Conservation (phyloP, 2,797 vertebrate species). For the Falco peregrinus region DNA sequence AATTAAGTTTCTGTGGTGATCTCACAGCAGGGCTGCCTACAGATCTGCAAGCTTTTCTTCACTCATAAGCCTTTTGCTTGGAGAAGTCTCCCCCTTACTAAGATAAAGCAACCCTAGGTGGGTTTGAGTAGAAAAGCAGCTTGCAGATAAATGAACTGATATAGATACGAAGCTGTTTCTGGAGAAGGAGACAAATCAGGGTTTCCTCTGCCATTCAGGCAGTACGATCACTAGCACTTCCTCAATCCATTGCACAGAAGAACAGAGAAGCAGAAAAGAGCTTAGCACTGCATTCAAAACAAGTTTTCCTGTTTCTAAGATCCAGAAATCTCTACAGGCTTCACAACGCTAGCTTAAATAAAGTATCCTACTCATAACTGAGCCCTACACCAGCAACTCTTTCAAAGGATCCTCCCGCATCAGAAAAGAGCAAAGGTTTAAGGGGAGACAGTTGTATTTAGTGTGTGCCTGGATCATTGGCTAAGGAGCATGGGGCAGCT, state of each 20-base stretch:
- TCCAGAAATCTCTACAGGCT: rapidly evolving
- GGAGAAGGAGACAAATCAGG: not conserved
- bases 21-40: not conserved
- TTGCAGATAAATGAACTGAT: not conserved
- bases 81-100: not conserved
- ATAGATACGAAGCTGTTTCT: rapidly evolving
- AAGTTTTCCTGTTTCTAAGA: not conserved
- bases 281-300: not conserved
- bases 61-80: not conserved
- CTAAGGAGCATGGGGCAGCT: not conserved
- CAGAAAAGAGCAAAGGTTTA: rapidly evolving
- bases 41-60: not conserved
- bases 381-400: not conserved
- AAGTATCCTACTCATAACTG: not conserved
- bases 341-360: not conserved
- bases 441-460: not conserved
- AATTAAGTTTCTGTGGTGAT: not conserved
- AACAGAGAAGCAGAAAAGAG: not conserved
- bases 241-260: too few species aligned
- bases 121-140: not conserved
- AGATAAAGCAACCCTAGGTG: rapidly evolving
- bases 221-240: rapidly evolving
- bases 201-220: not conserved
- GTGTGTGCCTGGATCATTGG: not conserved
- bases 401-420: not conserved